Evolutionary conservation across 2,797 vertebrate genomes (phyloP), one percentile per base, ranked within the genome.

Genomic region (Molossus molossus): DNA sequence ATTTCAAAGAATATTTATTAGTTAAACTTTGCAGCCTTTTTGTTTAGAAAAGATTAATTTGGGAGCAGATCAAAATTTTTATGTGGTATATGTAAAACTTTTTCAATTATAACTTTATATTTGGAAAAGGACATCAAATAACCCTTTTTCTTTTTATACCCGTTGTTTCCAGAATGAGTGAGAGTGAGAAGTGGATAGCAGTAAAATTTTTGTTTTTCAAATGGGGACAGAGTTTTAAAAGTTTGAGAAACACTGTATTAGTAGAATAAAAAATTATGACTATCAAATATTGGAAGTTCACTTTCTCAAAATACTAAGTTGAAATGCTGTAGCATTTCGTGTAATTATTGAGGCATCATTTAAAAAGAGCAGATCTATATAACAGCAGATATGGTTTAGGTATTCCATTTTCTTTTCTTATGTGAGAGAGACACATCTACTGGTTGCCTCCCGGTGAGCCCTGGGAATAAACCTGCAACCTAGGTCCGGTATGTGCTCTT

Each of bases 291-390:
- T 65, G 60, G 55, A 11, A 96, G 73, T 91, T 86, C 4, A 57
- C 40, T 73, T 95, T 89, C 62, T 82, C 50, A 93, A 95, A 94
- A 8, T 83, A 94, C 37, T 76, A 72, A 95, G 53, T 7, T 89
- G 58, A 96, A 91, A 91, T 40, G 9, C 4, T 40, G 23, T 12
- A 96, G 40, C 29, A 81, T 45, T 93, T 83, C 69, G 65, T 23
- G 7, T 60, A 75, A 65, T 86, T 86, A 94, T 53, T 69, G 50
- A 93, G 37, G 48, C 3, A 55, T 17, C 75, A 70, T 50, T 60
- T 45, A 86, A 94, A 90, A 50, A 53, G 37, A 84, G 15, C 50
- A 82, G 76, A 55, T 86, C 40, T 9, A 76, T 40, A 9, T 40
- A 72, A 85, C 0, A 83, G 72, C 12, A 88, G 37, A 33, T n/a